Conservation (phyloP, 2,797 vertebrate genomes). For the Sphenopsis melanotis region DNA sequence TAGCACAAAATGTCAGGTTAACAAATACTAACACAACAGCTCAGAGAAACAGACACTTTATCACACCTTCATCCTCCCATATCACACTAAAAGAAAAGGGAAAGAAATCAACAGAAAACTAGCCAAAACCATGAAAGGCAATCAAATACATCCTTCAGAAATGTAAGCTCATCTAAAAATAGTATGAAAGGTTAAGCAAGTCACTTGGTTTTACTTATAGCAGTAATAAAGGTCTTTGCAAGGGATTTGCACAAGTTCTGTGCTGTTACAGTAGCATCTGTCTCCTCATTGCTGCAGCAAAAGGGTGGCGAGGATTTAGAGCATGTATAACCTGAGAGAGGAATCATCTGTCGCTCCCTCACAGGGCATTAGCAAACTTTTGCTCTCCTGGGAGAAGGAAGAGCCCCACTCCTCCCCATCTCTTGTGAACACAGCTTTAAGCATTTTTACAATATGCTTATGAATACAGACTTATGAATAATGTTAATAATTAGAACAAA, state of each 20-base stretch:
- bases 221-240: conserved; percentile 20
- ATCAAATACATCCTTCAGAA: conserved; percentile 11
- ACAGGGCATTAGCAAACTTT: background rate
- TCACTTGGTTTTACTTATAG: background rate
- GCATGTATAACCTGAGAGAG: conserved; percentile 16
- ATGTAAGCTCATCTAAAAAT: background rate
- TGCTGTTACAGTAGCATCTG: conserved; percentile 11
- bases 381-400: background rate
- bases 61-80: conserved; percentile 6
- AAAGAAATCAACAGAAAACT: background rate
- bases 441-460: background rate
- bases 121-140: background rate
- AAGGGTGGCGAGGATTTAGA: background rate
- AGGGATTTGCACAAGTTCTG: background rate
- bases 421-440: background rate
- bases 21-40: conserved; percentile 12
- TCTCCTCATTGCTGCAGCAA: background rate
- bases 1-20: conserved; percentile 30
- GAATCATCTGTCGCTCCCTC: conserved; percentile 24
- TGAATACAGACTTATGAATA: background rate
- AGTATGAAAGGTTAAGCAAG: background rate
- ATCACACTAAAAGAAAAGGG: background rate
- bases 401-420: background rate
- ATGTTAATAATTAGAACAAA: background rate
- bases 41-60: conserved; percentile 9